phyloP scores from a whole-genome alignment of 2,113 vertebrate genomes.

The Glaucidium brasilianum region DNA sequence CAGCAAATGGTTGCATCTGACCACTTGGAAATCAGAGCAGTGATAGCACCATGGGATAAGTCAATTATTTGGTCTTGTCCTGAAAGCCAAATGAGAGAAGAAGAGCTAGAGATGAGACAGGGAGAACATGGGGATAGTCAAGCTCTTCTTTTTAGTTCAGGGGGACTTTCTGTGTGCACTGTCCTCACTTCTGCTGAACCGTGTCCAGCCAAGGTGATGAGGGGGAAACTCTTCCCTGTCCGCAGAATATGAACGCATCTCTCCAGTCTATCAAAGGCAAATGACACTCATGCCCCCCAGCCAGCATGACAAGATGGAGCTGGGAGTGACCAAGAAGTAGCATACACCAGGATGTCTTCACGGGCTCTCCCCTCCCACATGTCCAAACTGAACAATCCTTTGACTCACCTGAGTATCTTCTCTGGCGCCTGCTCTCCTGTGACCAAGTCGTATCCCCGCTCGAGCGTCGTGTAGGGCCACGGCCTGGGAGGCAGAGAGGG shows the following conservation, averaged over 20 bases:
- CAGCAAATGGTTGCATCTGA: not conserved
- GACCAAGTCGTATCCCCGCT: constrained; percentile 94
- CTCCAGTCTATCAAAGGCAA: not conserved
- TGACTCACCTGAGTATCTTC: constrained; percentile 93
- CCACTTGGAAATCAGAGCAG: not conserved
- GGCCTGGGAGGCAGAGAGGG: constrained; percentile 74
- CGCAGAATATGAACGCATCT: not conserved
- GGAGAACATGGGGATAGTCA: not conserved
- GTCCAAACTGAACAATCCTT: not conserved
- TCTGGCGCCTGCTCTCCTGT: constrained; percentile 95
- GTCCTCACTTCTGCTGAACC: fast-evolving
- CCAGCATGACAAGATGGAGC: not conserved
- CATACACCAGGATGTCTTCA: not conserved
- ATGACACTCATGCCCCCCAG: fast-evolving
- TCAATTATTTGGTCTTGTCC: not conserved
- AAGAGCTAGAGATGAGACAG: not conserved
- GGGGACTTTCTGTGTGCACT: not conserved
- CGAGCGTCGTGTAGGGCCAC: constrained; percentile 95
- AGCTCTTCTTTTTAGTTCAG: not conserved
- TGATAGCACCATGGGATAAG: not conserved
- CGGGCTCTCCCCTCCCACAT: fast-evolving
- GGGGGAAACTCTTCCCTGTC: not conserved
- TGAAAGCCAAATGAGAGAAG: not conserved
- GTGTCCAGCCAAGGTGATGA: fast-evolving
- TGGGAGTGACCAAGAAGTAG: not conserved